Base-by-base conservation (phyloP, 2,888 invertebrate species). In the Drosophila kambysellisi region DNA sequence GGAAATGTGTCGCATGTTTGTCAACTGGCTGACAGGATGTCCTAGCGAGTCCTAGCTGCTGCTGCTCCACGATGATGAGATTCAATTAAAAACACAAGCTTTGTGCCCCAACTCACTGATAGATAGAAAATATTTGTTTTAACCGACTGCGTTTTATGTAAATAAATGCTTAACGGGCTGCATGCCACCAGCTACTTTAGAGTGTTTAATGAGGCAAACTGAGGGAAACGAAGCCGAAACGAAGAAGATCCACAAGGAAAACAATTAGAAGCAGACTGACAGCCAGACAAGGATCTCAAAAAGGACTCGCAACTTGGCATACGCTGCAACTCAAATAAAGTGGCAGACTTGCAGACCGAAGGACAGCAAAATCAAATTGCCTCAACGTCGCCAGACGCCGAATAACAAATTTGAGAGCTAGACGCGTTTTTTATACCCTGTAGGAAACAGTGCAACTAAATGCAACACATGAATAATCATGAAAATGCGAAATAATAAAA, bases 91-190 rank as follows among this genome's bases (percentile, higher is more conserved):
- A 60, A 33, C 51, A 51, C 59, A 51, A 50, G 29, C 54, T 9
- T 33, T 2, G 20, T n/a, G 58, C 46, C 39, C 11, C 58, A 75
- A 4, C 20, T 4, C 12, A 29, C 7, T 43, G 60, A 29, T 17
- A 20, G 25, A 41, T 43, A 35, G 60, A 48, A 66, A 66, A 53
- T 63, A 58, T 68, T 70, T 62, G 54, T 54, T 35, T 39, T 37
- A 60, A n/a, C 56, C 50, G 61, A 53, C 50, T 39, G 39, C 35
- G 64, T 53, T 74, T 77, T 75, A 56, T 71, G 66, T 67, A 81
- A 81, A 81, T 63, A 79, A 79, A 73, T 70, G 70, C 79, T 73
- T 74, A 79, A 76, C 68, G 65, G 77, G 30, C 79, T 72, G 79
- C 8, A 4, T 7, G 46, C 25, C 75, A 72, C 25, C 75, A 72